A percentile compares a stretch with the other conserved stretches of the same genome.
These are phyloP conservation scores for Brachypteracias leptosomus DNA, from an alignment of 2,113 vertebrate genomes.

Conservation along the genomic window DNA sequence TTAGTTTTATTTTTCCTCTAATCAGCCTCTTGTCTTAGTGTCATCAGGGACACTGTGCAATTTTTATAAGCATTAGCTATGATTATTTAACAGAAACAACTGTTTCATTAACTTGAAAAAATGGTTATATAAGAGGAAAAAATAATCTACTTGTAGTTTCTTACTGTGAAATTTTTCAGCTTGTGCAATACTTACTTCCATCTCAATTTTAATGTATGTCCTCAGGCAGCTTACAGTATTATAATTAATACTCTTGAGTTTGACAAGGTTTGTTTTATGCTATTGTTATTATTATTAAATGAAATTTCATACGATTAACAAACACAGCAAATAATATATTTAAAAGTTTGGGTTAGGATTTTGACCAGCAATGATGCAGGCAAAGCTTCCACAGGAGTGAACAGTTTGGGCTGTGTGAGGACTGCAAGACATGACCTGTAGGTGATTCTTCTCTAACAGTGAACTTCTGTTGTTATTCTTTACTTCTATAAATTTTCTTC, in stretches of 20 bases:
- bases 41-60: not conserved
- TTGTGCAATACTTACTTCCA: not conserved
- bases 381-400: not conserved
- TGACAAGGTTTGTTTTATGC: not conserved
- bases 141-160: not conserved
- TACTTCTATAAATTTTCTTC: not conserved
- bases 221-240: not conserved
- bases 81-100: slow-evolving; percentile 41
- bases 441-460: not conserved
- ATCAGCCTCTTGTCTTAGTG: not conserved
- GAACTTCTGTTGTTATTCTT: not conserved
- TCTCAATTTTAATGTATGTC: slow-evolving; percentile 2
- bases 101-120: not conserved
- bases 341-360: not conserved
- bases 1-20: not conserved
- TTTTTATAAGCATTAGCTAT: slow-evolving; percentile 17
- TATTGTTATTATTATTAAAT: not conserved
- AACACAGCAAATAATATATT: not conserved
- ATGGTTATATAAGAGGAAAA: not conserved
- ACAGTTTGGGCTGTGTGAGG: not conserved
- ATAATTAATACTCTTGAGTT: not conserved
- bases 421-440: not conserved
- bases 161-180: not conserved
- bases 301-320: not conserved
- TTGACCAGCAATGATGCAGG: not conserved